Evolutionary conservation across 2,113 vertebrate species (phyloP).

Genomic region (Cyanoramphus novaezelandiae): DNA sequence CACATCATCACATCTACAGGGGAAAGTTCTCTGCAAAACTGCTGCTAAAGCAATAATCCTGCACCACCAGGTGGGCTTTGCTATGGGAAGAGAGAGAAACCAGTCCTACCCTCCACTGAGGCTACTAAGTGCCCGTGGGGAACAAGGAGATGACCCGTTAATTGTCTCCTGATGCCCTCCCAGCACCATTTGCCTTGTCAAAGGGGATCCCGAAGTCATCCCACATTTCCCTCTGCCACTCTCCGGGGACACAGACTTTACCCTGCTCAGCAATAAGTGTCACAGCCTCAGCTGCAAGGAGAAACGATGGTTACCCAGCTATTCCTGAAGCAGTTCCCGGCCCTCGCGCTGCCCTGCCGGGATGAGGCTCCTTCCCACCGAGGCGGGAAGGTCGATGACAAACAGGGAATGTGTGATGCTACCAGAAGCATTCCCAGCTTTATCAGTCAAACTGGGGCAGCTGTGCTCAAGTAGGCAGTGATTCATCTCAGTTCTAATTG

Average conservation of each 20-base stretch:
- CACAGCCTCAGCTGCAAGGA: neutral
- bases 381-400: neutral
- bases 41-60: accelerated
- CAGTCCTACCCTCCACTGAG: neutral
- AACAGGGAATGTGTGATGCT: neutral
- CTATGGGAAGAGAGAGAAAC: too few species aligned
- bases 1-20: neutral
- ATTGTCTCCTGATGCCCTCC: neutral
- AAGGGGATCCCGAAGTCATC: neutral
- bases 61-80: accelerated
- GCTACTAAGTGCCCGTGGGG: neutral
- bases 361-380: neutral
- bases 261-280: neutral
- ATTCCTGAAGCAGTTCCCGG: neutral
- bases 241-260: neutral
- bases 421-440: neutral
- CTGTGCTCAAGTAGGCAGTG: neutral
- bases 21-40: neutral
- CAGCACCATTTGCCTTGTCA: neutral
- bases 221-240: accelerated
- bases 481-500: neutral
- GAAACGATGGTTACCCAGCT: neutral
- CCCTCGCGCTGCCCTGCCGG: neutral
- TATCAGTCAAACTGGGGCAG: neutral
- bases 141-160: neutral